Percentiles rank a stretch among this genome's conserved stretches.
phyloP scores from a whole-genome alignment of 1,140 invertebrate species.

The Drosophila littoralis region DNA sequence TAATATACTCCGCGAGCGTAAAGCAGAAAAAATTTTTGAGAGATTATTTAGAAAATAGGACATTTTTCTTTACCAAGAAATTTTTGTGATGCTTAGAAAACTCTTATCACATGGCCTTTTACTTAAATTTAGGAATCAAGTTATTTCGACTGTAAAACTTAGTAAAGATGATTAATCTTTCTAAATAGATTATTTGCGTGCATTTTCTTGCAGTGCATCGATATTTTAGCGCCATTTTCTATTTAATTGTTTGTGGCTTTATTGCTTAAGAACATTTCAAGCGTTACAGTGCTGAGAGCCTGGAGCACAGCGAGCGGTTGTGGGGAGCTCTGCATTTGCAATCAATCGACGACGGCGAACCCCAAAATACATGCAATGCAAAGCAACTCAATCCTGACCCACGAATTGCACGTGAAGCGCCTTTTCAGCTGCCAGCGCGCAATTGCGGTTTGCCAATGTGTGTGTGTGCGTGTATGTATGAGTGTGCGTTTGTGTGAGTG shows the following conservation, averaged over 20 bases:
- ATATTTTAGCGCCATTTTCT: conserved; percentile 1
- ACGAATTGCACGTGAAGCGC: conserved; percentile 35
- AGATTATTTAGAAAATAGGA: no score
- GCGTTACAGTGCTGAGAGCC: neutral
- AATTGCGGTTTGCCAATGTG: conserved; percentile 23
- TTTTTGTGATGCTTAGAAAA: no score
- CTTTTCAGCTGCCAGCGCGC: conserved; percentile 16
- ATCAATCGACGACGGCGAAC: conserved; percentile 30
- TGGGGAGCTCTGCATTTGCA: conserved; percentile 7
- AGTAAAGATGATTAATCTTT: no score
- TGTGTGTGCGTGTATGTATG: neutral
- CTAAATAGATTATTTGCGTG: no score
- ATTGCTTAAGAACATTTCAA: conserved; percentile 6
- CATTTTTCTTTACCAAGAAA: no score
- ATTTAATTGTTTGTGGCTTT: conserved; percentile 12
- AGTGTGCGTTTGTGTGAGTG: conserved; percentile 1
- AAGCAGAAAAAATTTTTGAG: no score
- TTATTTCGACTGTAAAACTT: no score
- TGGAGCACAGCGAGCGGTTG: no score
- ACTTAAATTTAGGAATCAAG: no score
- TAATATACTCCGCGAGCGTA: no score
- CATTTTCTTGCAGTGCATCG: neutral
- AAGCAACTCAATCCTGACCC: conserved; percentile 23
- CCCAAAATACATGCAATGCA: conserved; percentile 22
- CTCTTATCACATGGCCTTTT: no score